A percentile compares a stretch with the other conserved stretches of the same genome.
phyloP scores from a whole-genome alignment of 2,888 invertebrate species.

The Phyllotreta cruciferae region DNA sequence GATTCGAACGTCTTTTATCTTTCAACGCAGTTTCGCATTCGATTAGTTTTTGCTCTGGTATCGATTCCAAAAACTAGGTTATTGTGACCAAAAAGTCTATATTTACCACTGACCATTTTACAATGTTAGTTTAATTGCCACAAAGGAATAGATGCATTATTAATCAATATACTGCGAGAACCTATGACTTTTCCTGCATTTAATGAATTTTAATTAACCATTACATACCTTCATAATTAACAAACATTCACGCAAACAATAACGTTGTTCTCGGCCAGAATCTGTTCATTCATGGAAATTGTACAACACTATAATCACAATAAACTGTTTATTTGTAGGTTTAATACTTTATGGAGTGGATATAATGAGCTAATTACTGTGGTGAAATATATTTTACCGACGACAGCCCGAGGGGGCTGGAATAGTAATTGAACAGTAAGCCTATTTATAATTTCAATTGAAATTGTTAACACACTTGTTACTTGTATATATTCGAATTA shows the following conservation, averaged over 20 bases:
- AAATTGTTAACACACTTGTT: slow-evolving; percentile 18
- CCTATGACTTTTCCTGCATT: too few relatives aligned
- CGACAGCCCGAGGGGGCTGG: slow-evolving; percentile 1
- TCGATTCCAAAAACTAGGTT: too few relatives aligned
- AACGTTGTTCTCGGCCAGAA: slow-evolving; percentile 14
- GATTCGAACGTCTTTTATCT: too few relatives aligned
- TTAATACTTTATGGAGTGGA: slow-evolving; percentile 22
- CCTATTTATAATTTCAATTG: slow-evolving; percentile 17
- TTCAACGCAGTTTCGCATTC: too few relatives aligned
- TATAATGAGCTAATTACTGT: slow-evolving; percentile 24
- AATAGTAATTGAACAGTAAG: slow-evolving; percentile 8
- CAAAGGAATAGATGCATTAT: too few relatives aligned
- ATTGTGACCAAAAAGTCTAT: too few relatives aligned
- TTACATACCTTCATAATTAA: slow-evolving; percentile 3
- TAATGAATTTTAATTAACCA: neutral
- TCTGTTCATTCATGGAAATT: slow-evolving; percentile 21
- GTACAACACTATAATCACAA: slow-evolving; percentile 6
- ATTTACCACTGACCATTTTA: too few relatives aligned
- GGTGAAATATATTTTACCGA: slow-evolving; percentile 22
- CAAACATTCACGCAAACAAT: slow-evolving; percentile 17
- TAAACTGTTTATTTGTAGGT: slow-evolving; percentile 26
- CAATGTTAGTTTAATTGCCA: too few relatives aligned
- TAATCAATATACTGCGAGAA: too few relatives aligned
- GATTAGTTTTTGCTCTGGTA: too few relatives aligned
- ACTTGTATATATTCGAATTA: neutral